phyloP scores from a whole-genome alignment of 2,797 vertebrate species.

The Micrastur ruficollis region DNA sequence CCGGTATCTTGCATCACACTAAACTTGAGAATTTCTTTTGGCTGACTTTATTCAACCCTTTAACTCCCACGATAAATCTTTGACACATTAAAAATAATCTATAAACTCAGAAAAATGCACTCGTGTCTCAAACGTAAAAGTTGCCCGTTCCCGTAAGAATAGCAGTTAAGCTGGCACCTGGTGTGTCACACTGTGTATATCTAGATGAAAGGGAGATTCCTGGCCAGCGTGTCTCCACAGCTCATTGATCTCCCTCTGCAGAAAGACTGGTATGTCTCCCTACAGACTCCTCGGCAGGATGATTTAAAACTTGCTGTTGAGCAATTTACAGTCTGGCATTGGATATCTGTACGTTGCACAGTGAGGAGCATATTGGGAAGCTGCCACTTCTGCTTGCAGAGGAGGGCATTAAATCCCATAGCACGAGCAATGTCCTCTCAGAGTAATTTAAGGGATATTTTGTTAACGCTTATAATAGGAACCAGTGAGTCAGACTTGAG shows the following conservation, averaged over 20 bases:
- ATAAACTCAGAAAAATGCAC: slow-evolving; percentile 15
- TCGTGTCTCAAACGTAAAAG: slow-evolving; percentile 15
- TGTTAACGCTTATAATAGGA: slow-evolving; percentile 48
- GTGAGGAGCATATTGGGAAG: slow-evolving; percentile 39
- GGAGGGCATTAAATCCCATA: slow-evolving; percentile 39
- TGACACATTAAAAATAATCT: slow-evolving; percentile 60
- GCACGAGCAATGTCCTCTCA: slow-evolving; percentile 4
- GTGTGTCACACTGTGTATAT: slow-evolving; percentile 62
- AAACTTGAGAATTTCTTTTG: slow-evolving; percentile 54
- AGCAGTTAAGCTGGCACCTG: slow-evolving; percentile 62
- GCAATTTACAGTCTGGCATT: slow-evolving; percentile 67
- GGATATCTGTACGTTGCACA: slow-evolving; percentile 38
- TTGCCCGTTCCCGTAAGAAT: slow-evolving; percentile 54
- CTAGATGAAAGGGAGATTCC: slow-evolving; percentile 70
- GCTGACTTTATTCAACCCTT: slow-evolving; percentile 52
- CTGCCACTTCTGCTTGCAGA: slow-evolving; percentile 44
- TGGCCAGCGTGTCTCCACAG: slow-evolving; percentile 73
- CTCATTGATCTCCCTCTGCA: slow-evolving; percentile 75
- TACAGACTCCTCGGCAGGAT: slow-evolving; percentile 63
- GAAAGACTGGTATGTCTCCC: slow-evolving; percentile 73
- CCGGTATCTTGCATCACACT: slow-evolving; percentile 28
- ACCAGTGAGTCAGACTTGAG: slow-evolving; percentile 54
- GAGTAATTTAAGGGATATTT: slow-evolving; percentile 56
- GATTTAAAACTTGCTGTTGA: slow-evolving; percentile 76
- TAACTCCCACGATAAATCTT: slow-evolving; percentile 44